phyloP scores from a whole-genome alignment of 2,797 vertebrate species.

The Clamator glandarius region DNA sequence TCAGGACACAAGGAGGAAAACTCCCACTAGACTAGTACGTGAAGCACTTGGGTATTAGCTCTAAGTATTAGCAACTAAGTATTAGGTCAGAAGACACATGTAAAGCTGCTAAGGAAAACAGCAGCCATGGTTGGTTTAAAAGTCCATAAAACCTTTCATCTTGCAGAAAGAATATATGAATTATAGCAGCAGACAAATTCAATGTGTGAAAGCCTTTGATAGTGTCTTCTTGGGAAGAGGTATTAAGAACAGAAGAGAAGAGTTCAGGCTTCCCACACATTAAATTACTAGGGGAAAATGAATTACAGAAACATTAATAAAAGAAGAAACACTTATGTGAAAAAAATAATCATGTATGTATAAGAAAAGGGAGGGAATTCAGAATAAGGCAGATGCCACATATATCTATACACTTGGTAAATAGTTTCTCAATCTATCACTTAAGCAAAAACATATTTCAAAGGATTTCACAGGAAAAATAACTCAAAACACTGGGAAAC shows the following conservation, averaged over 20 bases:
- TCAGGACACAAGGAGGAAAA: background rate
- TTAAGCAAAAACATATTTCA: background rate
- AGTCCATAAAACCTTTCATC: background rate
- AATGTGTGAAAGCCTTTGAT: background rate
- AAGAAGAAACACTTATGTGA: background rate
- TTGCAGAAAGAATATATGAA: accelerated
- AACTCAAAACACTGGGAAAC: background rate
- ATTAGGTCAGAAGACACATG: background rate
- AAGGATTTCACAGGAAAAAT: background rate
- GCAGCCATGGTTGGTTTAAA: background rate
- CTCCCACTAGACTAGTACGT: background rate
- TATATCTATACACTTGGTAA: background rate
- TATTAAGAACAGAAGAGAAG: background rate
- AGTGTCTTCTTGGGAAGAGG: background rate
- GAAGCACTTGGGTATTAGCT: background rate
- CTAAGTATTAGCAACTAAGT: too few species aligned
- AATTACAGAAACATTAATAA: background rate
- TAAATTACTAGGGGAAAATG: background rate
- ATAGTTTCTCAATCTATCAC: background rate
- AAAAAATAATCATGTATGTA: background rate
- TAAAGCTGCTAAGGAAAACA: background rate
- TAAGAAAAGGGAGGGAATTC: background rate
- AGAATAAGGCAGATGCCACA: background rate
- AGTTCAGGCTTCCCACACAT: background rate
- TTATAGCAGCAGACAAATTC: background rate